Evolutionary conservation across 1,140 invertebrate species (phyloP), one percentile per base, ranked within the genome.

Genomic region (Hycleus cichorii): DNA sequence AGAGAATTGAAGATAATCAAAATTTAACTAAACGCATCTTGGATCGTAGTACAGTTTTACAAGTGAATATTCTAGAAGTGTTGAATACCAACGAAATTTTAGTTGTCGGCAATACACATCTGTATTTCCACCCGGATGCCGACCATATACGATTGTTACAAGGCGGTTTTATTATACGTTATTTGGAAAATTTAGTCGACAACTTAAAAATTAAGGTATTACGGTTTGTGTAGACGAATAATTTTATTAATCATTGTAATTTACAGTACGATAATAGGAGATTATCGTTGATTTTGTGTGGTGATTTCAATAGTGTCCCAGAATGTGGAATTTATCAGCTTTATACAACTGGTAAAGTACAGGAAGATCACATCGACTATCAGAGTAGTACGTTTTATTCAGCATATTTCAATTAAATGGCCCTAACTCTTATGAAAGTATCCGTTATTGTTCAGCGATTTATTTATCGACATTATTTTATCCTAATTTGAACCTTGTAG

Each of bases 121-220:
- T 97, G 26, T 97, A 94, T 73, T 97, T 94, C 69, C 89, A 93
- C 70, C 91, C 92, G 5, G 84, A 90, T 75, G 88, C 92, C 3
- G 89, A 93, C 77, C 89, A 95, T 69, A 90, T 97, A 64, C 76
- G 95, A 63, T 73, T 96, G 2, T 71, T 96, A 32, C 88, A 91
- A 78, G 85, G 81, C 38, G 86, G 82, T 47, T 81, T 85, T 62
- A 67, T 78, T 12, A 78, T 89, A 39, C 72, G 72, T 12, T 88
- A 83, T 74, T 65, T 89, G 2, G 68, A 82, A 50, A 64, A 80
- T 67, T 58, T 81, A 63, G 71, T 80, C 27, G 68, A 76, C 54
- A 63, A 76, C 64, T 66, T 73, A 50, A 63, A 75, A 51, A 61
- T 67, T 66, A 69, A 82, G 72, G 82, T 85, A 47, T 42, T 42